phyloP scores from a whole-genome alignment of 2,888 invertebrate species.

The Heliconius ismenius region DNA sequence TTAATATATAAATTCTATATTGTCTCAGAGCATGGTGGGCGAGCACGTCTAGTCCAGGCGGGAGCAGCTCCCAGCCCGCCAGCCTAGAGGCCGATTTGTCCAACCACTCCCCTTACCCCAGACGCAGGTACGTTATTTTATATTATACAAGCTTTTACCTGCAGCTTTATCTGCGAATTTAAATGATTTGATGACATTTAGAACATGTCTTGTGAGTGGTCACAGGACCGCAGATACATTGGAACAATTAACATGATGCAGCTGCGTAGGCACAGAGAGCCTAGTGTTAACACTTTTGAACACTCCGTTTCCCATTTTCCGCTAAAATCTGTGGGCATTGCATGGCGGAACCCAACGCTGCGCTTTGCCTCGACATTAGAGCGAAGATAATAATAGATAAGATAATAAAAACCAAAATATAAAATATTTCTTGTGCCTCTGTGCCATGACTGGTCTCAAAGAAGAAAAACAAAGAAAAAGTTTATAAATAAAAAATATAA shows the following conservation, averaged over 20 bases:
- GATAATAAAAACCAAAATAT: no score
- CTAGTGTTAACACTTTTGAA: background rate
- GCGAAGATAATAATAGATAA: no score
- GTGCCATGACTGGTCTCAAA: background rate
- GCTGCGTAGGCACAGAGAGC: background rate
- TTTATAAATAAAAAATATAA: background rate
- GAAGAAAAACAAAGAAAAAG: background rate
- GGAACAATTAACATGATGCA: no score
- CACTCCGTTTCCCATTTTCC: background rate
- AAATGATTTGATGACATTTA: no score
- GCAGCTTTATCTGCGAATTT: background rate
- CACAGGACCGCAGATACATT: no score
- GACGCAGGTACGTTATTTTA: constrained; percentile 60
- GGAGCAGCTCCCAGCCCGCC: constrained; percentile 77
- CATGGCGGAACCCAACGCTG: background rate
- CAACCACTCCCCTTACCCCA: constrained; percentile 69
- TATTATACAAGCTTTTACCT: background rate
- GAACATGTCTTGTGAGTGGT: no score
- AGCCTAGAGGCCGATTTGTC: constrained; percentile 72
- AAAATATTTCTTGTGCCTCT: no score
- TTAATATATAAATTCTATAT: constrained; percentile 5
- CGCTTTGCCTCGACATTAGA: background rate
- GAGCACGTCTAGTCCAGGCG: constrained; percentile 62
- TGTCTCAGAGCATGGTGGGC: constrained; percentile 69
- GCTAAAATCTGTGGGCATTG: background rate